Evolutionary conservation across 2,888 invertebrate species (phyloP), one percentile per base, ranked within the genome.

Genomic region (Caenorhabditis virilis): DNA sequence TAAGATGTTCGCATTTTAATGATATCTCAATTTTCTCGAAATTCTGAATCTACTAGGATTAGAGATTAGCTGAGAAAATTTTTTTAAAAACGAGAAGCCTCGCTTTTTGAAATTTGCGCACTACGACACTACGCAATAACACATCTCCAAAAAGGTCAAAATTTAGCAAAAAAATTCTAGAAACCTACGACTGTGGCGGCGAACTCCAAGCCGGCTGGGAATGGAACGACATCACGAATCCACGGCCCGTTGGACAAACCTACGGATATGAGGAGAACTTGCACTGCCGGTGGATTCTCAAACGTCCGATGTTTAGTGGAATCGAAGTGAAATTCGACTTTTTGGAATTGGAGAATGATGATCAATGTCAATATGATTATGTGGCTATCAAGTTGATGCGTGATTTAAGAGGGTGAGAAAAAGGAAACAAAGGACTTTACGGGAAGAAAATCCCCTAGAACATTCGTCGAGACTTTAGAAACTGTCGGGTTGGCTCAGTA

Each of bases 281-380:
- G 18, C 70, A 76, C 25, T 81, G 81, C 57, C 63, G 70, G 26
- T 81, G 80, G 80, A 61, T 46, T 1, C 57, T 81, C 18, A 47
- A 42, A 23, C 47, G 77, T 22, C 78, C 78, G 1, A 35, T 53
- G 38, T 73, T 81, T 53, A 47, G 54, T 26, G 76, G 77, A 36
- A 66, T 81, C 38, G 63, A 71, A 18, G 22, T 78, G 30, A 59
- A 75, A 50, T 50, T 79, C 18, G 73, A 70, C 1, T 62, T 58
- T 22, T 41, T 79, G 18, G 76, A 79, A 45, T 27, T 79, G 49
- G 90, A 91, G 83, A 63, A 80, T 27, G 46, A 26, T 15, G 48
- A 46, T 2, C 50, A 57, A 6, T 74, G 74, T 39, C 53, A 43
- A 2, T 72, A 54, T 39, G 74, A 74, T 53, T 74, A 66, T 45